A percentile compares a stretch with the other conserved stretches of the same genome.
Evolutionary conservation across 2,888 invertebrate species (phyloP).

Genomic region (Lathronympha strigana): DNA sequence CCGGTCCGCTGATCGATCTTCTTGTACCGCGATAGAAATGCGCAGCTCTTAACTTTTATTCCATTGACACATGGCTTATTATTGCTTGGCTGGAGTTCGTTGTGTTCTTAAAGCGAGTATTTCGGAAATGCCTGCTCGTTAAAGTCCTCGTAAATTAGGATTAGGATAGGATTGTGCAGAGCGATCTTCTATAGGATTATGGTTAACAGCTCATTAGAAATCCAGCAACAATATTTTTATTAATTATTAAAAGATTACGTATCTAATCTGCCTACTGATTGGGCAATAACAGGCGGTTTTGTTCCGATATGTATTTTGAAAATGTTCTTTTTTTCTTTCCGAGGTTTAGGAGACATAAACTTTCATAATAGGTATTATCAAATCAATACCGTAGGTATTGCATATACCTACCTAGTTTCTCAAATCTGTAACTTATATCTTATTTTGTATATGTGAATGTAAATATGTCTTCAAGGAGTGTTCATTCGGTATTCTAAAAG

Average conservation of each 20-base stretch:
- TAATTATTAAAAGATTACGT: no score
- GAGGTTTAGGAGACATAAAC: no score
- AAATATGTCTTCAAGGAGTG: not conserved
- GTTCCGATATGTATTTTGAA: no score
- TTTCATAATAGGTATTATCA: no score
- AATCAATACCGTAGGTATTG: no score
- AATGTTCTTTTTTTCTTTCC: no score
- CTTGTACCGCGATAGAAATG: constrained; percentile 31
- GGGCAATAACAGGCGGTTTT: no score
- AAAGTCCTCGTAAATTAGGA: constrained; percentile 9
- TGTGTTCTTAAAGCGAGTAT: not conserved
- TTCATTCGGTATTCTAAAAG: not conserved
- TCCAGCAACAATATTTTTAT: no score
- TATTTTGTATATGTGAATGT: not conserved
- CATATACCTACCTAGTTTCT: no score
- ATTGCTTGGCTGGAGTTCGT: not conserved
- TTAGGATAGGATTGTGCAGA: not conserved
- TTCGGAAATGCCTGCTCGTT: constrained; percentile 14
- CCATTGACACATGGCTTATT: not conserved
- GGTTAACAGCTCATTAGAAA: no score
- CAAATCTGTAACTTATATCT: no score
- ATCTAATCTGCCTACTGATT: no score
- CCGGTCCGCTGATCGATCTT: constrained; percentile 49
- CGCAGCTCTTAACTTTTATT: constrained; percentile 13
- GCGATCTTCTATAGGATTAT: not conserved